Evolutionary conservation across 2,888 invertebrate species (phyloP).

Genomic region (Rutpela maculata): DNA sequence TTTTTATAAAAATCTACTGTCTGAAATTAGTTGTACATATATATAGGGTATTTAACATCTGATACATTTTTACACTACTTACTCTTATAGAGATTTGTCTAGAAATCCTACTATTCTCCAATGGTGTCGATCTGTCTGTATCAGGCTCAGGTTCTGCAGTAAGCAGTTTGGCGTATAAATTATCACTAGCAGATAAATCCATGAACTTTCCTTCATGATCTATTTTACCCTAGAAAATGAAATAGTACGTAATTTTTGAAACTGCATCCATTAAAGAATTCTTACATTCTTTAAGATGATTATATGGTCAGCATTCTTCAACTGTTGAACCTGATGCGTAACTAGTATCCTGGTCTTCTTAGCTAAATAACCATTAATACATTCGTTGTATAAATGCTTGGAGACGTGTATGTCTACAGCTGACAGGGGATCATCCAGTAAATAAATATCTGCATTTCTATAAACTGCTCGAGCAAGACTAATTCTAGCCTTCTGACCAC

Average conservation of each 20-base stretch:
- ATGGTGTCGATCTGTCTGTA: background rate
- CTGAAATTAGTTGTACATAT: no score
- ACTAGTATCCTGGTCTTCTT: constrained; percentile 85
- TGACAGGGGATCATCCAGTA: background rate
- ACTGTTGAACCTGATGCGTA: constrained; percentile 91
- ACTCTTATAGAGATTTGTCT: background rate
- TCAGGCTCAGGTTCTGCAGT: background rate
- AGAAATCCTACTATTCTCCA: background rate
- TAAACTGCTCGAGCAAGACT: background rate
- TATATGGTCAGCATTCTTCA: constrained; percentile 81
- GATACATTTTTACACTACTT: background rate
- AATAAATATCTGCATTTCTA: constrained; percentile 5
- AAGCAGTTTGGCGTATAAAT: constrained; percentile 12
- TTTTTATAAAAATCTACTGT: no score
- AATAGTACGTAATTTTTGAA: background rate
- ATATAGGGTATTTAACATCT: no score
- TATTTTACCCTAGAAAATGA: background rate
- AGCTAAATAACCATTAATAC: constrained; percentile 81
- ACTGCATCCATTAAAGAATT: background rate
- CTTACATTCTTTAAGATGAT: constrained; percentile 79
- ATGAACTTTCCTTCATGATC: background rate
- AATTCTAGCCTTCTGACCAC: constrained; percentile 6
- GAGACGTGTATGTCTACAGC: constrained; percentile 78
- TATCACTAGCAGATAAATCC: background rate
- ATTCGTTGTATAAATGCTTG: constrained; percentile 85